phyloP scores from a whole-genome alignment of 2,113 vertebrate species.

The Sebastes schlegelii region DNA sequence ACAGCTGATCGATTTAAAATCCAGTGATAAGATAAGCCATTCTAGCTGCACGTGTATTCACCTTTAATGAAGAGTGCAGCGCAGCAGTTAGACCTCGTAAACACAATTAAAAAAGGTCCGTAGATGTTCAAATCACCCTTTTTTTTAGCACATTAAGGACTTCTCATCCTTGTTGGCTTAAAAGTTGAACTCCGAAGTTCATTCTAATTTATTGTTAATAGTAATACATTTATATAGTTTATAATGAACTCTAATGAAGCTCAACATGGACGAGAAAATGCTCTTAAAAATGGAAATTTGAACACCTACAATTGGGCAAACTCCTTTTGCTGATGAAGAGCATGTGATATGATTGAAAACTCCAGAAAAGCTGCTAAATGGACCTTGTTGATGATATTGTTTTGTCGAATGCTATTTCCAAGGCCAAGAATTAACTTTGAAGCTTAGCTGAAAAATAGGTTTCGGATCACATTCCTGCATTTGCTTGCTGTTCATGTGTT shows the following conservation, averaged over 20 bases:
- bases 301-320: not conserved
- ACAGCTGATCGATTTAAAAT: not conserved
- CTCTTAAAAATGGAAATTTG: not conserved
- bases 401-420: slow-evolving; percentile 18
- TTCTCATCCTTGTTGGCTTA: not conserved
- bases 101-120: not conserved
- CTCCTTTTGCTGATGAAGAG: not conserved
- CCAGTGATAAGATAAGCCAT: slow-evolving; percentile 50
- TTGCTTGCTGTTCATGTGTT: not conserved
- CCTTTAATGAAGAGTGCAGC: not conserved
- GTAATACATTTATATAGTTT: not conserved
- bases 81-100: not conserved
- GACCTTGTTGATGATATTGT: not conserved
- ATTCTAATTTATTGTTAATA: not conserved
- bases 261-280: not conserved
- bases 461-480: not conserved
- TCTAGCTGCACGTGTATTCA: not conserved
- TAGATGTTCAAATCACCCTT: not conserved
- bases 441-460: not conserved
- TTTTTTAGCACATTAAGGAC: not conserved
- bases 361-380: not conserved
- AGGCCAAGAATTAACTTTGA: not conserved
- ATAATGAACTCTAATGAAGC: not conserved
- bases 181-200: not conserved
- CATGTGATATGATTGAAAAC: not conserved